A percentile compares a stretch with the other conserved stretches of the same genome.
Evolutionary conservation across 2,113 vertebrate genomes (phyloP).

Genomic region (Serilophus lunatus): DNA sequence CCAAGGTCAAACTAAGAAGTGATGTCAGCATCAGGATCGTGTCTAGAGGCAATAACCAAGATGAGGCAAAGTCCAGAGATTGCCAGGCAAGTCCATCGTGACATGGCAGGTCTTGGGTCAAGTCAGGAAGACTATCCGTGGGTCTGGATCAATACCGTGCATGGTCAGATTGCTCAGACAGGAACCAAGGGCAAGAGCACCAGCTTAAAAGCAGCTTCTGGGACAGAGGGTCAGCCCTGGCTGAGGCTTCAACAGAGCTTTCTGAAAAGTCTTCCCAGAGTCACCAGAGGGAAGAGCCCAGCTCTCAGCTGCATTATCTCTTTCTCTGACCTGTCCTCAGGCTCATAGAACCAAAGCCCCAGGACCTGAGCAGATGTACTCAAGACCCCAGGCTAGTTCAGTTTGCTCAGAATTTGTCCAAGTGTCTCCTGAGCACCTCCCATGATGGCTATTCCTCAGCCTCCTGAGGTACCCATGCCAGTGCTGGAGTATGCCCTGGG

Average conservation of each 20-base stretch:
- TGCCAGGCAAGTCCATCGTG: background rate
- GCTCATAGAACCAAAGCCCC: background rate
- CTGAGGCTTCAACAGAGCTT: background rate
- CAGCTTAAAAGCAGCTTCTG: background rate
- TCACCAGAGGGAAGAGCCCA: background rate
- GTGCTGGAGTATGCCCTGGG: background rate
- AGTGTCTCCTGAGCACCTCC: background rate
- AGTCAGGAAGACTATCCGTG: background rate
- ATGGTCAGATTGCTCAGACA: background rate
- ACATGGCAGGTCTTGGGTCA: background rate
- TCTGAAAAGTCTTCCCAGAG: background rate
- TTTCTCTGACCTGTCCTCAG: background rate
- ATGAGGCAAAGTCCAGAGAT: background rate
- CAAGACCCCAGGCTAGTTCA: background rate
- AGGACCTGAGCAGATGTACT: background rate
- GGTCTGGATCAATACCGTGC: background rate
- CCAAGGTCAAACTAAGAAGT: background rate
- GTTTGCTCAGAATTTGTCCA: background rate
- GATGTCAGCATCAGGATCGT: background rate
- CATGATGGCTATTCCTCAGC: background rate
- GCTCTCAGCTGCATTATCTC: background rate
- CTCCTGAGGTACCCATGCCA: background rate
- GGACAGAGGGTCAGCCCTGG: background rate
- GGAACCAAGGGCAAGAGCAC: background rate
- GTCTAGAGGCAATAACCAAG: background rate